phyloP scores from a whole-genome alignment of 2,888 invertebrate species.

The Ornithoptera alexandrae region DNA sequence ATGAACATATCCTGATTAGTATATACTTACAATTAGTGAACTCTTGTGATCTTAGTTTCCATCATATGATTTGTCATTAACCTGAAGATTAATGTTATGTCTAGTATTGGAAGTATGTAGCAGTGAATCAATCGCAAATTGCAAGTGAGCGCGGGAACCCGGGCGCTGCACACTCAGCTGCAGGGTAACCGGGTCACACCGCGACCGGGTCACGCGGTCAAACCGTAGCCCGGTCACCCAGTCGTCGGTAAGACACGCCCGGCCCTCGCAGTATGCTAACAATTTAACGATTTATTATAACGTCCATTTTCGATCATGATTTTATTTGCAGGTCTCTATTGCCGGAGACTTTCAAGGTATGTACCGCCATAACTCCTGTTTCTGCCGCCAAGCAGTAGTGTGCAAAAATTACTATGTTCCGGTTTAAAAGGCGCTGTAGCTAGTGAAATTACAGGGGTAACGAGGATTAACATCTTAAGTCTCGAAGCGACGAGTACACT shows the following conservation, averaged over 20 bases:
- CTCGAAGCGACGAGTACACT: no score
- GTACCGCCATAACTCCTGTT: no score
- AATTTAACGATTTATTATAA: conserved; percentile 28
- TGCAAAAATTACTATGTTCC: no score
- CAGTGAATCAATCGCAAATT: conserved; percentile 59
- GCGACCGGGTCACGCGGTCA: conserved; percentile 69
- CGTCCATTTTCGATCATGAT: neutral
- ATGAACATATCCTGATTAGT: no score
- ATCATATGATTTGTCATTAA: neutral
- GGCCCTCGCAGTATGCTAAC: conserved; percentile 29
- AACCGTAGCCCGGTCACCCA: conserved; percentile 49
- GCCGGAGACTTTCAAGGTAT: no score
- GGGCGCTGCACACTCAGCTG: conserved; percentile 46
- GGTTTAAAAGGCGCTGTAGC: no score
- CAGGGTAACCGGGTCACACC: conserved; percentile 56
- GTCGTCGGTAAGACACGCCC: conserved; percentile 46
- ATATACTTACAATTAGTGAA: no score
- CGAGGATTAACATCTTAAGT: no score
- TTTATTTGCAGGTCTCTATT: no score
- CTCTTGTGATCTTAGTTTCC: no score
- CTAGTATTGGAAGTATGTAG: conserved; percentile 32
- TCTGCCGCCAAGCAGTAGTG: no score
- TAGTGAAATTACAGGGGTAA: no score
- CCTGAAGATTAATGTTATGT: neutral
- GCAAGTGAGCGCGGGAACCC: conserved; percentile 43